These are phyloP conservation scores for Corythornis vintsioides DNA, from an alignment of 2,113 vertebrate genomes.

Conservation along the genomic window DNA sequence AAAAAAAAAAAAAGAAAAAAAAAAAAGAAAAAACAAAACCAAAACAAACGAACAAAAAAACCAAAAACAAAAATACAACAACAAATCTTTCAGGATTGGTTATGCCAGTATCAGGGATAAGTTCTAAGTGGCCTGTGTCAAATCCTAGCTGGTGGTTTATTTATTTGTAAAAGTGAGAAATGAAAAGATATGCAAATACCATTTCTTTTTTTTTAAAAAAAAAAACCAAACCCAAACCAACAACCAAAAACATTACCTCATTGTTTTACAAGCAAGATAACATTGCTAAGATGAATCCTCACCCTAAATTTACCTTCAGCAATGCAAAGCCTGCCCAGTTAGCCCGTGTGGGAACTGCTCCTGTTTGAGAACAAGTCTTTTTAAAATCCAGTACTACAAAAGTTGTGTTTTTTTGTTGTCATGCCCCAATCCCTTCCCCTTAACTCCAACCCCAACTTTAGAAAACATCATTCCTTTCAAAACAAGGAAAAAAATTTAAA, in stretches of 20 bases:
- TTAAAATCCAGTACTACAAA: constrained; percentile 14
- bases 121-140: not conserved
- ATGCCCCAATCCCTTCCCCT: not conserved
- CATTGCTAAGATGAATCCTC: not conserved
- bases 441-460: constrained; percentile 8
- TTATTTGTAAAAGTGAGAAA: constrained; percentile 35
- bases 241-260: not conserved
- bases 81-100: constrained; percentile 49
- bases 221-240: not conserved
- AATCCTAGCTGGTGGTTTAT: not conserved
- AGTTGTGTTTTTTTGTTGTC: not conserved
- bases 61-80: constrained; percentile 31
- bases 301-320: not conserved
- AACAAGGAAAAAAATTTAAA: not conserved
- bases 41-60: constrained; percentile 16
- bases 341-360: not conserved
- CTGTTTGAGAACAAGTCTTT: not conserved
- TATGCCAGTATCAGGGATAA: constrained; percentile 34
- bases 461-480: constrained; percentile 21
- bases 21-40: not conserved
- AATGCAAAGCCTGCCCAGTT: constrained; percentile 28
- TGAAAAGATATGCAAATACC: constrained; percentile 45
- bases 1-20: not conserved
- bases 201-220: not conserved
- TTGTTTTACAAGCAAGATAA: constrained; percentile 23